Evolutionary conservation across 2,888 invertebrate genomes (phyloP), one percentile per base, ranked within the genome.

Genomic region (Nebria salina): DNA sequence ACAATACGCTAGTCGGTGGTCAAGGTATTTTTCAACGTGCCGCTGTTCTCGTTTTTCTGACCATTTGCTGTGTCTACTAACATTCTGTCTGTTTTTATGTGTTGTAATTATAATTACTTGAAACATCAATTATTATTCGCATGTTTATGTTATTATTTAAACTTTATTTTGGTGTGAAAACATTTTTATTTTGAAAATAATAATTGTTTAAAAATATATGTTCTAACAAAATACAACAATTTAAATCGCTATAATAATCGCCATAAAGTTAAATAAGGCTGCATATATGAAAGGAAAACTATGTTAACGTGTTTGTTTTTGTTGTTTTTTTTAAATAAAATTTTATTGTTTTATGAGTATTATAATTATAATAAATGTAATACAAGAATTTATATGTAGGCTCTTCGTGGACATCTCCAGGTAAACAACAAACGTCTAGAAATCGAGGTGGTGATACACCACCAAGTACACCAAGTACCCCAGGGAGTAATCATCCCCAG

Each of bases 381-480:
- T 2, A 11, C 54, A 54, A 54, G 54, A 54, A 7, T 70, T 20
- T 70, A 5, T 4, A 70, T 70, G 11, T 15, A 79, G 79, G 74
- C 79, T 79, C 79, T 41, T 75, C 75, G 20, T 79, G 79, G 79
- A 79, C 79, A 54, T 68, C 79, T 13, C 79, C 79, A 43, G 79
- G 79, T 20, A 79, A 79, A 43, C 66, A 65, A 42, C 54, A 54
- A 54, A 54, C 54, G 8, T 43, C 43, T 68, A 72, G 75, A 20
- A 64, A 25, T 25, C 64, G 75, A 42, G 84, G 84, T 66, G 82
- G 85, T 11, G 88, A 89, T 77, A 88, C 88, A 65, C 88, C 89
- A 20, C 88, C 88, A 68, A 89, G 89, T 85, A 87, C 89, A 82
- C 87, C 88, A 79, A 88, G 87, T 83, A 89, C 88, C 9, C 89